Percentiles rank a stretch among this genome's conserved stretches.
phyloP scores from a whole-genome alignment of 2,888 invertebrate genomes.

The Prenolepis imparis region DNA sequence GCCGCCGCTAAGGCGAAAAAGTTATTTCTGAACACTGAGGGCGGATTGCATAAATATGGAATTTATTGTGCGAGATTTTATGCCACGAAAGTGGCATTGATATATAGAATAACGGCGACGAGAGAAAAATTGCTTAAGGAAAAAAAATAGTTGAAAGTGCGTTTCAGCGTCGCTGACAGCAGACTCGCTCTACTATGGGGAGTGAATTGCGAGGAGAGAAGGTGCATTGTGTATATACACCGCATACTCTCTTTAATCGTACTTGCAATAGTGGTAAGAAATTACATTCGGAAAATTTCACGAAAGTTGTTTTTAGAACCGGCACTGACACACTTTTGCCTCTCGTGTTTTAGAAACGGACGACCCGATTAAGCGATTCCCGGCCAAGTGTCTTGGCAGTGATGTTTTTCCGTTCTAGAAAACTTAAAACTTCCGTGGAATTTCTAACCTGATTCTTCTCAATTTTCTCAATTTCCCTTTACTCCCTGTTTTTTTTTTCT shows the following conservation, averaged over 20 bases:
- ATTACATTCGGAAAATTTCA: conserved; percentile 47
- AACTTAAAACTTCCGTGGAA: conserved; percentile 47
- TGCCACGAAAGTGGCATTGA: conserved; percentile 53
- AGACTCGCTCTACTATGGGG: not conserved
- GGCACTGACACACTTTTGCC: conserved; percentile 31
- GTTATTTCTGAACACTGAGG: conserved; percentile 50
- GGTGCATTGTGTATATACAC: not conserved
- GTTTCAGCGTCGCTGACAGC: conserved; percentile 43
- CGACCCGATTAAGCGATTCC: conserved; percentile 43
- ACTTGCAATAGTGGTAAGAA: not conserved
- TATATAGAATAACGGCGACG: conserved; percentile 33
- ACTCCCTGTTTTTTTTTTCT: not conserved
- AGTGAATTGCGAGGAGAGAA: conserved; percentile 4
- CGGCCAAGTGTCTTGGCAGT: conserved; percentile 8
- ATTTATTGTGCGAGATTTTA: conserved; percentile 66
- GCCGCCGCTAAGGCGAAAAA: conserved; percentile 24
- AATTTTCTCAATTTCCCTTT: conserved; percentile 55
- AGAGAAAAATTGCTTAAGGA: conserved; percentile 53
- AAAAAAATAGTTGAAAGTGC: conserved; percentile 59
- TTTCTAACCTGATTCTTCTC: conserved; percentile 39
- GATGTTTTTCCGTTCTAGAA: conserved; percentile 30
- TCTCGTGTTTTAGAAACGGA: conserved; percentile 18
- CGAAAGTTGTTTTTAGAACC: conserved; percentile 7
- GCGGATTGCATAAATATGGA: conserved; percentile 70
- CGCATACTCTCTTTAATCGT: conserved; percentile 12